phyloP scores from a whole-genome alignment of 2,888 invertebrate genomes.

The Polyommatus iphigenia region DNA sequence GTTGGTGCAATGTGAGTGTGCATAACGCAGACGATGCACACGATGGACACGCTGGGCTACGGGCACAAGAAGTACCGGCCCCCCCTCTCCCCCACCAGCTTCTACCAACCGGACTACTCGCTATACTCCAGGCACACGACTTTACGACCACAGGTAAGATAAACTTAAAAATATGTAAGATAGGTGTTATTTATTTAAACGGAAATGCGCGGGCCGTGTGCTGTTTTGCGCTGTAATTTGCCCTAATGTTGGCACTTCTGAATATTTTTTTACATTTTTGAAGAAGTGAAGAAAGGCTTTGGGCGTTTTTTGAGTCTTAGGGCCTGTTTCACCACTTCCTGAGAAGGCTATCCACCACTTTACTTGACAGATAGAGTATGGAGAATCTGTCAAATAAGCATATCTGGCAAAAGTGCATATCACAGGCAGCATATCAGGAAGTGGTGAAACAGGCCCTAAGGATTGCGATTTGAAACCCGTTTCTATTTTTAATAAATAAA shows the following conservation, averaged over 20 bases:
- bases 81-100: constrained; percentile 79
- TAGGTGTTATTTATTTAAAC: not conserved
- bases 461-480: no score
- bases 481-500: no score
- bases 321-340: no score
- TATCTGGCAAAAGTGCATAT: no score
- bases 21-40: constrained; percentile 57
- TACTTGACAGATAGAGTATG: no score
- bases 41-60: constrained; percentile 83
- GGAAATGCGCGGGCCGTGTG: not conserved
- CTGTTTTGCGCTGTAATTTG: not conserved
- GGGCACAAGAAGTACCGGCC: constrained; percentile 83
- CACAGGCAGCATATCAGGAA: no score
- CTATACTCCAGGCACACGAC: constrained; percentile 70
- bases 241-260: not conserved
- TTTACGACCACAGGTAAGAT: constrained; percentile 71
- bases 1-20: constrained; percentile 31
- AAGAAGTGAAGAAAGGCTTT: no score
- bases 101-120: constrained; percentile 78
- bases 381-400: no score
- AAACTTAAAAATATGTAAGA: not conserved
- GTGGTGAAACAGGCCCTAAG: no score
- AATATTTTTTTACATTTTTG: not conserved
- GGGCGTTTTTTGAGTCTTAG: no score
- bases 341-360: no score